These are phyloP conservation scores for Galbula dea DNA, from an alignment of 2,113 vertebrate species.

Conservation along the genomic window DNA sequence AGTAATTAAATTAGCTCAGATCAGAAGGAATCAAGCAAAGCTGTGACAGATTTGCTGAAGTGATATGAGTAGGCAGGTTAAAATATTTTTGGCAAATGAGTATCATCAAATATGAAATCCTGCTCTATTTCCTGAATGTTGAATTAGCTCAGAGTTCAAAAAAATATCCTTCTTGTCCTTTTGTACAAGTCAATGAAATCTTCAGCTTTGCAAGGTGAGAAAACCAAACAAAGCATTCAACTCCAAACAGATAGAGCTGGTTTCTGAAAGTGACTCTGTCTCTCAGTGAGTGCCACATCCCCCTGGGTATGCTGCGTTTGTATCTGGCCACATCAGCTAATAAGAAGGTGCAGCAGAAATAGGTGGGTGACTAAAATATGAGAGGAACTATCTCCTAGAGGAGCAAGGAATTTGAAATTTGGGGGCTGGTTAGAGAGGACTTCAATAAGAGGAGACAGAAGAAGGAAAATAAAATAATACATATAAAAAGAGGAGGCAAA, in stretches of 20 bases:
- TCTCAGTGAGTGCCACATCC: not conserved
- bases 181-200: not conserved
- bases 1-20: not conserved
- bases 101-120: not conserved
- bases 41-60: not conserved
- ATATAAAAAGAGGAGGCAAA: constrained; percentile 14
- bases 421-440: not conserved
- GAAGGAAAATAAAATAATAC: constrained; percentile 24
- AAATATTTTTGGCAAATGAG: not conserved
- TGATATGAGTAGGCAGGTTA: not conserved
- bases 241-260: not conserved
- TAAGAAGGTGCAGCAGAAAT: not conserved
- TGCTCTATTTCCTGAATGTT: not conserved
- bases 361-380: not conserved
- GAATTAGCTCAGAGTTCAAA: not conserved
- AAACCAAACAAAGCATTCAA: not conserved
- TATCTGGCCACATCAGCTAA: not conserved
- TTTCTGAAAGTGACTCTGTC: not conserved
- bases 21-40: not conserved
- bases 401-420: not conserved
- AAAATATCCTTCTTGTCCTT: not conserved
- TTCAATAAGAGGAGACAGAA: constrained; percentile 34
- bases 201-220: not conserved
- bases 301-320: not conserved
- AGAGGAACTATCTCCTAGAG: not conserved